Evolutionary conservation across 1,140 invertebrate species (phyloP).

Genomic region (Spodoptera frugiperda): DNA sequence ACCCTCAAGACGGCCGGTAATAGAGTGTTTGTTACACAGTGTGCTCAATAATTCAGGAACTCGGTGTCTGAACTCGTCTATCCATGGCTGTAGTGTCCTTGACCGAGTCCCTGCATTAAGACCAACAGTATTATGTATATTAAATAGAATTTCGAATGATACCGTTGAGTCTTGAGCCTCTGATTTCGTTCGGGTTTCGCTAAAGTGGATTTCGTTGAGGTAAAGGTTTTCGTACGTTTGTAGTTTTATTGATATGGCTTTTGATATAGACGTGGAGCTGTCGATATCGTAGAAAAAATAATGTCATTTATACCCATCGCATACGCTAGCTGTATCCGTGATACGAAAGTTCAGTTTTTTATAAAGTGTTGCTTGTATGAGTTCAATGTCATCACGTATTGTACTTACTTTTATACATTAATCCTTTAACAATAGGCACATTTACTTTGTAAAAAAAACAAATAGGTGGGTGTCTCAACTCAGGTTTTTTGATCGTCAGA

Average conservation of each 20-base stretch:
- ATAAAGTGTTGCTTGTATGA: too few relatives aligned
- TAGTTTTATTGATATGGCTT: not conserved
- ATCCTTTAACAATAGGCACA: too few relatives aligned
- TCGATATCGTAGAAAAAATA: too few relatives aligned
- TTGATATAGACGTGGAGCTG: not conserved
- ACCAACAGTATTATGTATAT: conserved; percentile 27
- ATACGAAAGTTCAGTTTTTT: too few relatives aligned
- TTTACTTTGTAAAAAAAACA: too few relatives aligned
- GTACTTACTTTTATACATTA: too few relatives aligned
- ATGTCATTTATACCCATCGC: too few relatives aligned
- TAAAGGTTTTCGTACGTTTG: not conserved
- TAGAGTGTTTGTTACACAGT: conserved; percentile 22
- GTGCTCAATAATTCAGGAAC: conserved; percentile 12
- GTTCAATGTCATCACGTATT: too few relatives aligned
- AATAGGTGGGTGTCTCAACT: too few relatives aligned
- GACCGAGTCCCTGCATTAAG: conserved; percentile 25
- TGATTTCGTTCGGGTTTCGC: conserved; percentile 3
- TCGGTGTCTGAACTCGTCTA: conserved; percentile 10
- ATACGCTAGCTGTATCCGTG: too few relatives aligned
- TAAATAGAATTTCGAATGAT: conserved; percentile 30
- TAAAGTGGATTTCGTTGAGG: conserved; percentile 2
- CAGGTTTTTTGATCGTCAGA: too few relatives aligned
- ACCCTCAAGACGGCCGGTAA: conserved; percentile 10
- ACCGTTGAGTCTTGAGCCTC: not conserved
- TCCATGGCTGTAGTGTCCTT: conserved; percentile 19